phyloP scores from a whole-genome alignment of 2,888 invertebrate genomes.

The Amaurobius ferox region DNA sequence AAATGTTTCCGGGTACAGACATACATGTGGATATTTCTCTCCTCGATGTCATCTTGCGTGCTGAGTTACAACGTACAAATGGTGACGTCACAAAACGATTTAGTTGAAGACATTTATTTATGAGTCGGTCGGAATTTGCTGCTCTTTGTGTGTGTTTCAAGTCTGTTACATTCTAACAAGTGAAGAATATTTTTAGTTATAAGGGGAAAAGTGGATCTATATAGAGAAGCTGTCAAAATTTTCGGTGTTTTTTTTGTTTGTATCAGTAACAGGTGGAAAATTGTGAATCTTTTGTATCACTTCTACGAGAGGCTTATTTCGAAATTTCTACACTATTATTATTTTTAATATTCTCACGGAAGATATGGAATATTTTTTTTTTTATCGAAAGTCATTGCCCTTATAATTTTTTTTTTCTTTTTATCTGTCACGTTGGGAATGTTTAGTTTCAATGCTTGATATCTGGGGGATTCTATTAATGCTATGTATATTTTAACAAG shows the following conservation, averaged over 20 bases:
- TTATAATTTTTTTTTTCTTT: too few relatives aligned
- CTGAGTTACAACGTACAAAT: conserved; percentile 5
- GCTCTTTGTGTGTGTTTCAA: not conserved
- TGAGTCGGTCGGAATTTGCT: not conserved
- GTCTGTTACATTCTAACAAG: not conserved
- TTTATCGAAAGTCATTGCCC: too few relatives aligned
- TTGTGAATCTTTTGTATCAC: too few relatives aligned
- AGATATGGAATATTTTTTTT: too few relatives aligned
- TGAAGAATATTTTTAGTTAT: not conserved
- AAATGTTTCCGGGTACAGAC: not conserved
- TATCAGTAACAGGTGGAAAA: not conserved
- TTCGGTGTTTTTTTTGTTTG: not conserved
- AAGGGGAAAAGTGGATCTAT: not conserved
- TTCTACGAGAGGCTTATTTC: too few relatives aligned
- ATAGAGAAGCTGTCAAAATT: too few relatives aligned
- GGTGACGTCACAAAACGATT: conserved; percentile 23
- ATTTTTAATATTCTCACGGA: too few relatives aligned
- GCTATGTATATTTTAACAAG: too few relatives aligned
- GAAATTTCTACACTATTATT: too few relatives aligned
- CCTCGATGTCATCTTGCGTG: not conserved
- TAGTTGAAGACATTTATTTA: conserved; percentile 31
- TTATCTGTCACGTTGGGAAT: too few relatives aligned
- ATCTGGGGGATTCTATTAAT: too few relatives aligned
- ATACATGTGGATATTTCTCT: not conserved
- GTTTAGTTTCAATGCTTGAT: too few relatives aligned